phyloP scores from a whole-genome alignment of 92 coral and sea anemone genomes.

The Epizoanthus ramosus region DNA sequence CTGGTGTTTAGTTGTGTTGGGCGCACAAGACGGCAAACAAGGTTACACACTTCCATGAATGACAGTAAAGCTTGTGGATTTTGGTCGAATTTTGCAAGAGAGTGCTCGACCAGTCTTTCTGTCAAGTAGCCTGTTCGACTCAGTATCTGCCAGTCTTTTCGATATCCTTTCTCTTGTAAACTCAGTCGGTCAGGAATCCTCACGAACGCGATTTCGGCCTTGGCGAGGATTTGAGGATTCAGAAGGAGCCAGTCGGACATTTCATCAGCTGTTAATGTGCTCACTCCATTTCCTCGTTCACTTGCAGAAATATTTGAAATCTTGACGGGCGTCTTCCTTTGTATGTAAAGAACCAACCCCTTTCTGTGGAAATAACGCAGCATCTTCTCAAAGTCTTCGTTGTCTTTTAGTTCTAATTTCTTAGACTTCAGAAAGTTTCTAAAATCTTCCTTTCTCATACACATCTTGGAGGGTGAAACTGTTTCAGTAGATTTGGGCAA shows the following conservation, averaged over 20 bases:
- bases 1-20: neutral
- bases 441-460: neutral
- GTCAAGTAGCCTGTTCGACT: conserved; percentile 13
- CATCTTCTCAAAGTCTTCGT: conserved; percentile 19
- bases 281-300: neutral
- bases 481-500: neutral
- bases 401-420: conserved; percentile 7
- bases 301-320: neutral
- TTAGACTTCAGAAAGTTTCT: neutral
- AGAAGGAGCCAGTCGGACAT: conserved; percentile 21
- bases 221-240: conserved; percentile 8
- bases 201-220: conserved; percentile 11
- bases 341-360: conserved; percentile 16
- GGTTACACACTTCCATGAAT: conserved; percentile 22
- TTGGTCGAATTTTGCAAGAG: conserved; percentile 4
- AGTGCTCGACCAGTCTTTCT: conserved; percentile 13
- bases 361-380: conserved; percentile 20
- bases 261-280: conserved; percentile 9
- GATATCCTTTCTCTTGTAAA: conserved; percentile 9
- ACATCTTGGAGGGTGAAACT: neutral
- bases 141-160: conserved; percentile 21
- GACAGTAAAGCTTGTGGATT: conserved; percentile 5
- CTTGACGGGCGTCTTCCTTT: conserved; percentile 12
- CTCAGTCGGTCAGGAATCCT: conserved; percentile 12
- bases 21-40: conserved; percentile 15